These are phyloP conservation scores for Megaceryle torquata DNA, from an alignment of 2,113 vertebrate species.

Conservation along the genomic window DNA sequence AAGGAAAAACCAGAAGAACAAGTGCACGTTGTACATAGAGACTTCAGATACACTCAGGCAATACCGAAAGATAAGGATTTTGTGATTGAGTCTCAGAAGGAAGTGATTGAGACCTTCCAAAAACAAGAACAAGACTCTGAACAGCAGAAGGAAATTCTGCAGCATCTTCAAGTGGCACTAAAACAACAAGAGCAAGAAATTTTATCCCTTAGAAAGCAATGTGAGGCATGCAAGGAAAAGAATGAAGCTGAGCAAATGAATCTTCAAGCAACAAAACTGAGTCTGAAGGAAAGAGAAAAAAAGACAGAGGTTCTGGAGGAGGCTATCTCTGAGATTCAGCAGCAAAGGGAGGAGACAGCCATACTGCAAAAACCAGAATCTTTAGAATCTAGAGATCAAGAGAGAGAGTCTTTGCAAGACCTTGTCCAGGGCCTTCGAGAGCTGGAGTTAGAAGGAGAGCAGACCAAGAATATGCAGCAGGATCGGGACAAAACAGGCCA, in stretches of 20 bases:
- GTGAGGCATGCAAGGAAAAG: constrained; percentile 28
- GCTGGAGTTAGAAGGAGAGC: neutral
- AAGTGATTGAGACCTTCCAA: constrained; percentile 37
- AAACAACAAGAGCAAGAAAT: constrained; percentile 42
- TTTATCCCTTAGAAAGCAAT: constrained; percentile 45
- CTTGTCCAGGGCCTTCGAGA: neutral
- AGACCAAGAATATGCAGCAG: neutral
- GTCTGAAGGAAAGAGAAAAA: constrained; percentile 35
- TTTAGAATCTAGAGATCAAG: constrained; percentile 14
- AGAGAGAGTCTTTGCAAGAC: constrained; percentile 4
- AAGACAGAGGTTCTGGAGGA: constrained; percentile 36
- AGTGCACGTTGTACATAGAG: neutral
- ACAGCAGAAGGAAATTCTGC: constrained; percentile 45
- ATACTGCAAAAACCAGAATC: constrained; percentile 53
- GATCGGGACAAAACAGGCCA: neutral
- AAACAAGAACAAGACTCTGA: constrained; percentile 47
- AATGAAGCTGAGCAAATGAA: constrained; percentile 29
- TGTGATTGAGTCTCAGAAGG: constrained; percentile 40
- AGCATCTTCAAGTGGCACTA: constrained; percentile 47
- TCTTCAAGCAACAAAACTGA: constrained; percentile 22
- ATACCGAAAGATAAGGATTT: constrained; percentile 35
- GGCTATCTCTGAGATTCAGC: neutral
- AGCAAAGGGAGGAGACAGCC: constrained; percentile 27
- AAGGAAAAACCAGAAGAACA: constrained; percentile 28
- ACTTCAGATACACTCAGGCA: constrained; percentile 12